Evolutionary conservation across 2,888 invertebrate genomes (phyloP), one percentile per base, ranked within the genome.

Genomic region (Lepidonotus clava): DNA sequence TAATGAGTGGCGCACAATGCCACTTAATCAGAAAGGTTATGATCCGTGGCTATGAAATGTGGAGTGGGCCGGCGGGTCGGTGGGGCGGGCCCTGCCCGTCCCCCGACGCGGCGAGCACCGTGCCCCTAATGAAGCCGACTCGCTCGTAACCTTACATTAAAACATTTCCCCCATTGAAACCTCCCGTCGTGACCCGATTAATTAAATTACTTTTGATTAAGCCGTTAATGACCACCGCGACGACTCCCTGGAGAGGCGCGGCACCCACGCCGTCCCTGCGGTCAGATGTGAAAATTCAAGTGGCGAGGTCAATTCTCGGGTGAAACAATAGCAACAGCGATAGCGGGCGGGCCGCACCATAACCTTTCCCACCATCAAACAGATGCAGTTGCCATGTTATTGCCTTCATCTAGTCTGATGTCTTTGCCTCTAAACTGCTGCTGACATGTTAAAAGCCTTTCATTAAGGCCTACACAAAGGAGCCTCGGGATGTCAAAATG

Each of bases 361-460:
- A 71, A 71, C 71, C 71, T 71, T 71, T 71, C 18, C 34, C 14
- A n/a, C 21, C 71, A 71, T 71, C 71, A 71, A 71, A 71, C 71
- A 34, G 38, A 71, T 1, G 71, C 71, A 71, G 71, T 71, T n/a
- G 71, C 4, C 71, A n/a, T 38, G 71, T 71, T 71, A 71, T 71
- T 71, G 71, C 36, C 71, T 71, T 71, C 71, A 71, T 71, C 71
- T 18, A 2, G 4, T 24, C 24, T 36, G 71, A 71, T 71, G 71
- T 71, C 71, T 18, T 38, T 71, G 71, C 71, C 71, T 71, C 36
- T 71, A 71, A 71, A 71, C 36, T 71, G 38, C 71, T 38, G 34
- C 36, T 71, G 71, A 71, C 71, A 71, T 71, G 71, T 71, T 71
- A 71, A 71, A 71, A 71, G 71, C 71, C 71, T 71, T 71, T 71